A percentile compares a stretch with the other conserved stretches of the same genome.
Conservation (phyloP, 2,797 vertebrate genomes). For the Poliocrania exsul region DNA sequence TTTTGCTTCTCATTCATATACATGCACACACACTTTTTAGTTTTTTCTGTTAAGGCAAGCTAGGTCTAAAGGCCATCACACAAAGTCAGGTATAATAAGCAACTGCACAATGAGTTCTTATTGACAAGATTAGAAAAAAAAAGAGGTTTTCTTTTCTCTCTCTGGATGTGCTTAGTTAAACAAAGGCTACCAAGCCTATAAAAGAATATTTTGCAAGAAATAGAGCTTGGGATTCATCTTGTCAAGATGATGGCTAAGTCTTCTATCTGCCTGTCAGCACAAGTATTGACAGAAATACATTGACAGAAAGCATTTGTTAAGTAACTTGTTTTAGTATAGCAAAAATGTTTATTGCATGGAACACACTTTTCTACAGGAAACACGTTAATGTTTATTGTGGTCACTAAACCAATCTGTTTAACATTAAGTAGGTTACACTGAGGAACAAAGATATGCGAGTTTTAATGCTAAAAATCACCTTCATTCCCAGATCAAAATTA, state of each 20-base stretch:
- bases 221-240: neutral
- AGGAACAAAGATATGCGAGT: neutral
- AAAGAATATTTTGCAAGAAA: conserved; percentile 32
- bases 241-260: neutral
- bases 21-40: neutral
- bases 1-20: neutral
- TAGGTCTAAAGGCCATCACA: neutral
- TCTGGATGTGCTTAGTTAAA: neutral
- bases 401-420: neutral
- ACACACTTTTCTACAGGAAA: neutral
- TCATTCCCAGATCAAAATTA: neutral
- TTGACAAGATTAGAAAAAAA: neutral
- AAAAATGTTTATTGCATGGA: neutral
- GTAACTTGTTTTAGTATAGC: neutral
- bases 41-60: conserved; percentile 14
- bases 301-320: neutral
- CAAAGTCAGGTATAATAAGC: neutral
- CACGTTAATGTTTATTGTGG: neutral
- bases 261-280: neutral
- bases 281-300: neutral
- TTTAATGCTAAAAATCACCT: neutral
- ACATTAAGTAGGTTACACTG: neutral
- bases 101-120: neutral
- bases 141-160: neutral
- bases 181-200: neutral